Base-by-base conservation (phyloP, 1,140 invertebrate genomes). In the Drosophila santomea region DNA sequence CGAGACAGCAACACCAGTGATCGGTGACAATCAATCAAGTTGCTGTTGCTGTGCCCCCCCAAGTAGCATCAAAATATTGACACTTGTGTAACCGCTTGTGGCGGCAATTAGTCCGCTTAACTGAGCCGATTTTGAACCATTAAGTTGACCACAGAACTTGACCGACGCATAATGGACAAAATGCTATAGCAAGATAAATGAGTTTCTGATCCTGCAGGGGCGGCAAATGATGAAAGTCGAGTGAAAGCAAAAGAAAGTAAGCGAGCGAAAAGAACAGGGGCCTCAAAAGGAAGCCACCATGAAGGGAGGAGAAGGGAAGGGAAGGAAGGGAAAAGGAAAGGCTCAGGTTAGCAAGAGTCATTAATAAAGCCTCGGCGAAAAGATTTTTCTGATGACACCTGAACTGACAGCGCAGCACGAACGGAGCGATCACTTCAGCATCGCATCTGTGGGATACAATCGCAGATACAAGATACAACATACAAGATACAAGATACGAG, bases 371-470 rank as follows among this genome's bases (percentile, higher is more conserved):
- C 80, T 84, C 84, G 75, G 66, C 62, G 17, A 66, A 77, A 71
- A 88, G 83, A 78, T 89, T 76, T 73, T 74, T 74, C 79, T 85
- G 84, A 89, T 89, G 84, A 89, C 84, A 89, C 84, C 84, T 89
- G 84, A 88, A 83, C 79, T 88, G 83, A 88, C 83, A 86, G 83
- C 83, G 58, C 61, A 56, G 64, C 74, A 55, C 74, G 64, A 77
- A 69, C 61, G 52, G 60, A 32, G 58, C 77, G 82, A 82, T 86
- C 82, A 82, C 82, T 88, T 82, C 78, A 86, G 52, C 55, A 39
- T 54, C 32, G 57, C 55, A 51, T 54, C 32, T 74, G 56, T 75
- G 82, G 75, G 67, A 76, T 52, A 68, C 66, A 66, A 35, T 67
- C 32, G 45, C 43, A 69, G 51, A 58, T 47, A 32, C 55, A 57